Percentiles rank a stretch among this genome's conserved stretches.
Conservation (phyloP, 2,888 invertebrate species). For the Drosophila hamatofila region DNA sequence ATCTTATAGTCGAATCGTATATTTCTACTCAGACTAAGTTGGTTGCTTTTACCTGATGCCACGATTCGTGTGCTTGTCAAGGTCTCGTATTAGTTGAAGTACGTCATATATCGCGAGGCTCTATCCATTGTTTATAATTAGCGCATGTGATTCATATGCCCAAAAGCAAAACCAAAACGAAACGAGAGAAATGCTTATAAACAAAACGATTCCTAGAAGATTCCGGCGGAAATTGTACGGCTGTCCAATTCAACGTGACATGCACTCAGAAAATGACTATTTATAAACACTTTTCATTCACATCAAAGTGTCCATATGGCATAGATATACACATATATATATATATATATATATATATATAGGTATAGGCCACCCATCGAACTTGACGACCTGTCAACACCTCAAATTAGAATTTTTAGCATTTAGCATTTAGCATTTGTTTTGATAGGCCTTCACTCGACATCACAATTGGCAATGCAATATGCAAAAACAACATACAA, state of each 20-base stretch:
- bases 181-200: slow-evolving; percentile 7
- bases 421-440: slow-evolving; percentile 33
- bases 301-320: slow-evolving; percentile 17
- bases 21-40: neutral
- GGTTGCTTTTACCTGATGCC: slow-evolving; percentile 24
- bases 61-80: slow-evolving; percentile 39
- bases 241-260: slow-evolving; percentile 53
- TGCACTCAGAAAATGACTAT: slow-evolving; percentile 50
- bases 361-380: neutral
- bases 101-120: slow-evolving; percentile 60
- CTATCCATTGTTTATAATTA: slow-evolving; percentile 38
- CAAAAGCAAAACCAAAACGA: slow-evolving; percentile 5
- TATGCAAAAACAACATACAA: slow-evolving; percentile 11
- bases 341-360: neutral
- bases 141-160: slow-evolving; percentile 54
- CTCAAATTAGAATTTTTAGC: slow-evolving; percentile 23
- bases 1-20: neutral
- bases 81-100: slow-evolving; percentile 39
- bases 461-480: slow-evolving; percentile 51
- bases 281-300: slow-evolving; percentile 23
- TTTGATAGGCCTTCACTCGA: slow-evolving; percentile 61
- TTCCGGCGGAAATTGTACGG: slow-evolving; percentile 33
- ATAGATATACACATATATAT: neutral
- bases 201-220: slow-evolving; percentile 34
- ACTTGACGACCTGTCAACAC: slow-evolving; percentile 65